Evolutionary conservation across 2,113 vertebrate genomes (phyloP).

Genomic region (Eulemur macaco): DNA sequence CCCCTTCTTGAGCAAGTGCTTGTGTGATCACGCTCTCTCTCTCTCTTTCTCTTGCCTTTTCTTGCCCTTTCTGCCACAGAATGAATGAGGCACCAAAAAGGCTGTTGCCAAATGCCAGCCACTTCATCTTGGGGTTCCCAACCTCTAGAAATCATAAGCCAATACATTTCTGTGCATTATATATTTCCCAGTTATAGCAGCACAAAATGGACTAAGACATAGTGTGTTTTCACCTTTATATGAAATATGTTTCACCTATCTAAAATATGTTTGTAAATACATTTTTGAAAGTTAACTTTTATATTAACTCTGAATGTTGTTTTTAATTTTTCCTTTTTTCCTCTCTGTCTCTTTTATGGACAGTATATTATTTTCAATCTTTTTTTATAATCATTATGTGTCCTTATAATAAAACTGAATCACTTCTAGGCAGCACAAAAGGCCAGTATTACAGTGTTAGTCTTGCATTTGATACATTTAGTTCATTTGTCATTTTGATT

Average conservation of each 20-base stretch:
- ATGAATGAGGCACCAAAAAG: neutral
- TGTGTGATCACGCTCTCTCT: neutral
- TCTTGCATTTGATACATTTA: neutral
- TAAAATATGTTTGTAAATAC: neutral
- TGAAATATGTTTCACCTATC: neutral
- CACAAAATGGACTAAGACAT: neutral
- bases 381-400: neutral
- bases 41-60: neutral
- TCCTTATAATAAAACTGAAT: neutral
- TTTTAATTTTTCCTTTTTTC: neutral
- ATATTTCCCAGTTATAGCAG: neutral
- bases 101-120: neutral
- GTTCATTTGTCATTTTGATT: neutral
- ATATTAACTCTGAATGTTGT: neutral
- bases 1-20: neutral
- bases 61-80: neutral
- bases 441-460: neutral
- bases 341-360: neutral
- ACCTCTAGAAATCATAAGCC: neutral
- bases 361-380: neutral
- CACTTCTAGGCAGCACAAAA: neutral
- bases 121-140: neutral
- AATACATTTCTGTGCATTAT: neutral
- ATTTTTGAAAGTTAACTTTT: neutral
- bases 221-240: neutral